phyloP scores from a whole-genome alignment of 2,797 vertebrate species.

The Heteromormyrus szaboi region DNA sequence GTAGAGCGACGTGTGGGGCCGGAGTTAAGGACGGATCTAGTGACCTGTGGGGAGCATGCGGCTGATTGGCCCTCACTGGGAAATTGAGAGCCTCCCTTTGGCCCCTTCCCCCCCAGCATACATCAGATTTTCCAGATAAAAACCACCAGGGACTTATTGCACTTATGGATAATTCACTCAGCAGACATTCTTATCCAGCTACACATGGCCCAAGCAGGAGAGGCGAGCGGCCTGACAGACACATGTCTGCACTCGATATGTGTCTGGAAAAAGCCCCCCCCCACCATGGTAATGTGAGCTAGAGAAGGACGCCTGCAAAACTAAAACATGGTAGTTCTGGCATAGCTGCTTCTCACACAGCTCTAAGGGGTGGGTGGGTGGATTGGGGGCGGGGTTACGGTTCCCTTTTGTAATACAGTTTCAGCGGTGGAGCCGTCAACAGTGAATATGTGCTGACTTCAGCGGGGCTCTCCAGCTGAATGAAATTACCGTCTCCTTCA shows the following conservation, averaged over 20 bases:
- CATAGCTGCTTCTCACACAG: neutral
- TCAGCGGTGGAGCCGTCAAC: neutral
- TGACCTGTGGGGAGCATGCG: neutral
- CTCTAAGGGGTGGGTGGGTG: neutral
- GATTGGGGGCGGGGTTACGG: neutral
- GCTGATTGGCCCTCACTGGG: neutral
- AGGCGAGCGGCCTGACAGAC: neutral
- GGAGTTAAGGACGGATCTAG: neutral
- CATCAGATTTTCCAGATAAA: neutral
- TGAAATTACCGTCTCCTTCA: constrained; percentile 5
- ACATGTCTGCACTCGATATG: neutral
- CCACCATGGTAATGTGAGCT: neutral
- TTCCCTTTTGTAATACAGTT: constrained; percentile 9
- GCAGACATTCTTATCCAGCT: neutral
- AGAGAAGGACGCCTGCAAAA: neutral
- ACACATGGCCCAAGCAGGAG: neutral
- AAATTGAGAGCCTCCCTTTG: neutral
- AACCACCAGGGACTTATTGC: neutral
- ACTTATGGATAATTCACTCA: neutral
- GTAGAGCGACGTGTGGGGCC: neutral
- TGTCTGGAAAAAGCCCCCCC: neutral
- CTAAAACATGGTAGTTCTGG: neutral
- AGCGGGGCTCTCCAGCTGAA: neutral
- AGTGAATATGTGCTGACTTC: constrained; percentile 12
- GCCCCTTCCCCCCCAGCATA: neutral